phyloP scores from a whole-genome alignment of 2,113 vertebrate genomes.

The Prionailurus bengalensis region DNA sequence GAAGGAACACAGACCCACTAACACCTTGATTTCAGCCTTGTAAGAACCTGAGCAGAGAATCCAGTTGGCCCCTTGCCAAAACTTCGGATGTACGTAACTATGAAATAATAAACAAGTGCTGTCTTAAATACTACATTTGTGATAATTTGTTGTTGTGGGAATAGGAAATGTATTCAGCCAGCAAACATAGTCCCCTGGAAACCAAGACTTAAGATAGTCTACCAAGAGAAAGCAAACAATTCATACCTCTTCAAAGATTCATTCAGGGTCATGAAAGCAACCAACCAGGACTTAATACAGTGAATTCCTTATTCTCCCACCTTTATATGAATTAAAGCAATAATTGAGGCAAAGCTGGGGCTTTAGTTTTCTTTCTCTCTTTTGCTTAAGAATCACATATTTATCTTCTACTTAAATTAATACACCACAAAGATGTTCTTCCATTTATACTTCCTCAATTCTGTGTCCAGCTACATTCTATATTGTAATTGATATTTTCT shows the following conservation, averaged over 20 bases:
- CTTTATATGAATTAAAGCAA: background rate
- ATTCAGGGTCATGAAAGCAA: slow-evolving; percentile 24
- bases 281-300: slow-evolving; percentile 4
- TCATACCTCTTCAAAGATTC: background rate
- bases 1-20: background rate
- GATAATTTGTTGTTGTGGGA: background rate
- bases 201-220: background rate
- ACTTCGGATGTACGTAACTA: background rate
- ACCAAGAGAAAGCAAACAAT: background rate
- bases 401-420: background rate
- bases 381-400: background rate
- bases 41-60: background rate
- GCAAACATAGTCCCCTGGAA: background rate
- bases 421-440: background rate
- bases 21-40: background rate
- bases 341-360: background rate
- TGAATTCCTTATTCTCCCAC: background rate
- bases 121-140: background rate
- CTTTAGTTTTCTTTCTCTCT: background rate
- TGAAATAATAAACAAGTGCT: background rate
- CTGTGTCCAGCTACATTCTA: background rate
- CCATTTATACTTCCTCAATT: background rate
- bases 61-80: background rate
- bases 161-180: slow-evolving; percentile 14
- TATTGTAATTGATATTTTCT: background rate